phyloP scores from a whole-genome alignment of 2,888 invertebrate genomes.

The Drosophila phalerata region DNA sequence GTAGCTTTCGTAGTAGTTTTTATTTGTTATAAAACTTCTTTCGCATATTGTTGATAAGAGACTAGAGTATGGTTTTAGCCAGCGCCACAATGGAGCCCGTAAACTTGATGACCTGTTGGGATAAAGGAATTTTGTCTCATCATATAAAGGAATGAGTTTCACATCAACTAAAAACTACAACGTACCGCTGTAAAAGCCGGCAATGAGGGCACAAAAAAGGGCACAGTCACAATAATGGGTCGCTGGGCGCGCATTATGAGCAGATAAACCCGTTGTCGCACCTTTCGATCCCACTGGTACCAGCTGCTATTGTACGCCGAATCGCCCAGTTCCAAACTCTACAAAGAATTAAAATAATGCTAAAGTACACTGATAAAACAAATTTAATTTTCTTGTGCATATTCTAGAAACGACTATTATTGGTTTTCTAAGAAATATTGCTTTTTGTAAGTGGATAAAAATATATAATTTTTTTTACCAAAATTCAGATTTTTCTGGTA shows the following conservation, averaged over 20 bases:
- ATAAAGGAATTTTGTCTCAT: neutral
- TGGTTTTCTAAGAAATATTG: no score
- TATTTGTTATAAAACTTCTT: neutral
- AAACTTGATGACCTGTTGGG: slow-evolving; percentile 67
- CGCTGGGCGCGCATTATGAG: slow-evolving; percentile 63
- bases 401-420: no score
- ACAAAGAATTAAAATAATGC: neutral
- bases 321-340: slow-evolving; percentile 67
- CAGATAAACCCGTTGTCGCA: slow-evolving; percentile 55
- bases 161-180: slow-evolving; percentile 2
- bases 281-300: slow-evolving; percentile 62
- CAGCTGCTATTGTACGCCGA: slow-evolving; percentile 66
- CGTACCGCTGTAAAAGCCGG: slow-evolving; percentile 57
- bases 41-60: neutral
- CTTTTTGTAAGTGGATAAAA: no score
- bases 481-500: no score
- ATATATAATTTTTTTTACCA: no score
- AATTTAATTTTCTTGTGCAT: no score
- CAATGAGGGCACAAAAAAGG: slow-evolving; percentile 63
- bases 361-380: neutral
- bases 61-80: slow-evolving; percentile 69
- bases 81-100: slow-evolving; percentile 75
- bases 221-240: slow-evolving; percentile 60
- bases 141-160: neutral
- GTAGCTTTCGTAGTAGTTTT: neutral